A percentile compares a stretch with the other conserved stretches of the same genome.
These are phyloP conservation scores for Calycopis cecrops DNA, from an alignment of 1,140 invertebrate species.

Conservation along the genomic window DNA sequence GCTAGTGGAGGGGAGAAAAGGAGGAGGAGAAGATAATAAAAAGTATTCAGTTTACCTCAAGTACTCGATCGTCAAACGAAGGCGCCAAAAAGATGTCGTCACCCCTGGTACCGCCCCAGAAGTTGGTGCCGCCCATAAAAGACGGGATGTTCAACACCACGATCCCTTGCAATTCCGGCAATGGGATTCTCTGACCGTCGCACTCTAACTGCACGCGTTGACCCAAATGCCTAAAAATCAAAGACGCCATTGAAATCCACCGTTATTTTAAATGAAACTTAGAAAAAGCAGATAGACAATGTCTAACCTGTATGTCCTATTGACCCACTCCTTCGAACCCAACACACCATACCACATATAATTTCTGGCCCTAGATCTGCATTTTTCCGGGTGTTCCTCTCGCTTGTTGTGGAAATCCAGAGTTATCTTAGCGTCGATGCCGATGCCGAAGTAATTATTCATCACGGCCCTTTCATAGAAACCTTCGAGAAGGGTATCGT, in stretches of 20 bases:
- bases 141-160: slow-evolving; percentile 98
- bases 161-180: slow-evolving; percentile 96
- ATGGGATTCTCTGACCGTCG: slow-evolving; percentile 92
- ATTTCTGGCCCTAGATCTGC: slow-evolving; percentile 93
- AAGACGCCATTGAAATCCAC: neutral
- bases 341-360: slow-evolving; percentile 99
- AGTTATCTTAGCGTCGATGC: slow-evolving; percentile 98
- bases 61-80: slow-evolving; percentile 93
- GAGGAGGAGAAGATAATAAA: no score
- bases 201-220: slow-evolving; percentile 95
- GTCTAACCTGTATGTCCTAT: slow-evolving; percentile 89
- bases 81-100: slow-evolving; percentile 92
- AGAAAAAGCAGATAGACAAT: neutral
- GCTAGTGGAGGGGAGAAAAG: no score
- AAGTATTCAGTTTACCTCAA: slow-evolving; percentile 79
- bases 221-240: slow-evolving; percentile 86
- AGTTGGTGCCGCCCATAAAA: slow-evolving; percentile 99
- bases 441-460: slow-evolving; percentile 99
- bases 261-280: neutral
- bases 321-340: slow-evolving; percentile 92
- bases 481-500: slow-evolving; percentile 92
- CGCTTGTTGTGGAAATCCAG: slow-evolving; percentile 98
- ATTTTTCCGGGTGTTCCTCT: slow-evolving; percentile 98
- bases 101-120: slow-evolving; percentile 95
- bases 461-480: slow-evolving; percentile 97